A percentile compares a stretch with the other conserved stretches of the same genome.
Evolutionary conservation across 2,888 invertebrate genomes (phyloP).

Genomic region (Aproaerema taeniolella): DNA sequence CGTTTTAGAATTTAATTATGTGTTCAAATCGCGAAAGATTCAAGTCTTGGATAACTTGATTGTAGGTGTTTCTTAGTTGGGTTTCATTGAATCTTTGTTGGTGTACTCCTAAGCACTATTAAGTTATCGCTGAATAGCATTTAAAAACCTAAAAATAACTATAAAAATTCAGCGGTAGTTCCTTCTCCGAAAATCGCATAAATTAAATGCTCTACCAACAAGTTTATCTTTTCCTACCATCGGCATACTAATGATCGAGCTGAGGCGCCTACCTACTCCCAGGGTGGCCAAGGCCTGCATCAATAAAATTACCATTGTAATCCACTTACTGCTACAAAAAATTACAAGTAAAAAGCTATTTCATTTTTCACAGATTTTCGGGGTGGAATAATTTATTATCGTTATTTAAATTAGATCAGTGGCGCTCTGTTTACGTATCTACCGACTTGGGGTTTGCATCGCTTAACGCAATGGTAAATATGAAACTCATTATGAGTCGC

Average conservation of each 20-base stretch:
- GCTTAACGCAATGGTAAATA: no score
- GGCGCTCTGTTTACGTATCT: slow-evolving; percentile 11
- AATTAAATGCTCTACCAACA: slow-evolving; percentile 68
- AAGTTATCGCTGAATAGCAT: no score
- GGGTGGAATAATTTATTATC: slow-evolving; percentile 27
- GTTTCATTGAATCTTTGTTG: no score
- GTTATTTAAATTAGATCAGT: slow-evolving; percentile 14
- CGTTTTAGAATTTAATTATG: no score
- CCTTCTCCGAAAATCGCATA: slow-evolving; percentile 55
- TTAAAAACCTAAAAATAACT: slow-evolving; percentile 13
- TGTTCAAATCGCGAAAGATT: no score
- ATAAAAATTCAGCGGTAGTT: slow-evolving; percentile 27
- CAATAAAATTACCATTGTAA: slow-evolving; percentile 76
- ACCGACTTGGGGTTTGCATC: no score
- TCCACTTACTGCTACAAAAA: slow-evolving; percentile 67
- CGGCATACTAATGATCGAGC: slow-evolving; percentile 66
- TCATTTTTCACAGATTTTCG: slow-evolving; percentile 30
- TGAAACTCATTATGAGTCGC: no score
- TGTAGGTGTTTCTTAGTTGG: no score
- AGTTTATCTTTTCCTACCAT: slow-evolving; percentile 71
- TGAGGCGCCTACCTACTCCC: slow-evolving; percentile 49
- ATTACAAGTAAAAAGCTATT: slow-evolving; percentile 52
- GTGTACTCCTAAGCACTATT: no score
- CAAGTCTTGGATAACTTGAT: no score
- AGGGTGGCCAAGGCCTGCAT: slow-evolving; percentile 55